Evolutionary conservation across 2,888 invertebrate genomes (phyloP), one percentile per base, ranked within the genome.

Genomic region (Mesochorus sp.): DNA sequence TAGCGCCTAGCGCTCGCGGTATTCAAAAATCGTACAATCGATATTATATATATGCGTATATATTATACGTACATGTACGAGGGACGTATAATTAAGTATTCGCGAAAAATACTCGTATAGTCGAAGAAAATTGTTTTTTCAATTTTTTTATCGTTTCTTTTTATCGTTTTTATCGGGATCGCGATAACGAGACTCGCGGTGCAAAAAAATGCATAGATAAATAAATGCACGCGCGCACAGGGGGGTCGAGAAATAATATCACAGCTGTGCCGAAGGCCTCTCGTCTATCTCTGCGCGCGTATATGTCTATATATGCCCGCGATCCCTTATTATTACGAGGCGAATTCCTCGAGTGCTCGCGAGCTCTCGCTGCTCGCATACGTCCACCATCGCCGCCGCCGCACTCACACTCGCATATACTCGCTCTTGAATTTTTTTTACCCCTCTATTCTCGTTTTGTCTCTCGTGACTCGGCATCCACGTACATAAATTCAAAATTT

Each of bases 291-390:
- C n/a, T n/a, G n/a, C n/a, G n/a, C n/a, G n/a, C n/a, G 4, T 53
- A 31, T 53, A 28, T 26, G 4, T 8, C 14, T n/a, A 26, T 61
- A 14, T 64, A 49, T n/a, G n/a, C n/a, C n/a, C 21, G 57, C 77
- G 73, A 79, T 81, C 82, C 85, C 87, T 87, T 88, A 87, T 87
- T 87, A 87, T 68, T 68, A 68, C 87, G 83, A 85, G 83, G 87
- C 87, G 78, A 86, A 87, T 87, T 87, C 87, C 84, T 86, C 72
- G 53, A 79, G 75, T 76, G n/a, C n/a, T n/a, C n/a, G n/a, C n/a
- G n/a, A n/a, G n/a, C n/a, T n/a, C n/a, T n/a, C n/a, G n/a, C 83
- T 76, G 68, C 80, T 47, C 34, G 44, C 59, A 51, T 71, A 28
- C 71, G 26, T 59, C 70, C 68, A 70, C 80, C 84, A 83, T 82